Base-by-base conservation (phyloP, 2,797 vertebrate species). In the Phataginus tetradactyla region DNA sequence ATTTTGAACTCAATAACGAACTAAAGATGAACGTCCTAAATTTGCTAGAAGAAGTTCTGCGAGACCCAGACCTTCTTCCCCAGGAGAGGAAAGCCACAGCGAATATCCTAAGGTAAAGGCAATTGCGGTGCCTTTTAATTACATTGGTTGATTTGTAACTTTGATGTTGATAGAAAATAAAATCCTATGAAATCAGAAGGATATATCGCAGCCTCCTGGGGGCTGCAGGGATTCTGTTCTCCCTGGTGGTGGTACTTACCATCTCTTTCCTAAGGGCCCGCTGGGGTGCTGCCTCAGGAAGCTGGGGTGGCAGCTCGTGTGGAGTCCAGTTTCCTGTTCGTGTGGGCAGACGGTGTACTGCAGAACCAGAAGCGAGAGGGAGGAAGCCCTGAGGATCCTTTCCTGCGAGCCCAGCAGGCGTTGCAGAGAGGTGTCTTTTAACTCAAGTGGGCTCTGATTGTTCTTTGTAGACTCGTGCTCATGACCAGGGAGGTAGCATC, bases 81-180 rank as follows among this genome's bases (percentile, higher is more conserved):
- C 99, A 99, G 98, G 99, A 99, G 98, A 99, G 99, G 89, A 99
- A 99, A 99, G 99, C 99, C 94, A 99, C 99, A 4, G 99, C 99
- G 21, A 99, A 99, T 97, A 99, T 99, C 97, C 96, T 99, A 96
- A 99, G 99, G 99, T 99, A 98, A 98, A 91, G 59, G 53, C 0
- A 0, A 4, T 78, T 27, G 42, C 78, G 27, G 7, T 7, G 69
- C 66, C 4, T 13, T 0, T 13, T 32, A 21, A 34, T 37, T 2
- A 1, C 11, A 0, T 32, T 1, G 25, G 39, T 20, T 69, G 25
- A 9, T 86, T 10, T 45, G 49, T 61, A 45, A 32, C 12, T 14
- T 45, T 45, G 45, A 0, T 51, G n/a, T 59, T 90, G n/a, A 5
- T 10, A 32, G 91, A 29, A 59, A 18, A 18, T 34, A 45, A 57